A percentile compares a stretch with the other conserved stretches of the same genome.
phyloP scores from a whole-genome alignment of 2,888 invertebrate species.

The Caenorhabditis uteleia region DNA sequence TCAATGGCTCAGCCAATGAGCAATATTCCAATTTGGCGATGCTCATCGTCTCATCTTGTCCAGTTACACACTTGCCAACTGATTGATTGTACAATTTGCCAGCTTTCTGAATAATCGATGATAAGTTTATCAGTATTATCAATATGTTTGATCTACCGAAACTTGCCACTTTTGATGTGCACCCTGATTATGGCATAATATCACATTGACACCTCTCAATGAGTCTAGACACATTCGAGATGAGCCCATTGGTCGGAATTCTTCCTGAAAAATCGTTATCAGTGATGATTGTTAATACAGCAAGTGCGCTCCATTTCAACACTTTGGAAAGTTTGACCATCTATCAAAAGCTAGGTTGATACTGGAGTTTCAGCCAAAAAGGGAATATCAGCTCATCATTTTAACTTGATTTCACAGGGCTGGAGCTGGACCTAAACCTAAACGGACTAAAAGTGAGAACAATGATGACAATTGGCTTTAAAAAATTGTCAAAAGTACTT shows the following conservation, averaged over 20 bases:
- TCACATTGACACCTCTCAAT: conserved; percentile 78
- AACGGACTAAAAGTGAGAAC: too few relatives aligned
- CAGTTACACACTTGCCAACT: conserved; percentile 32
- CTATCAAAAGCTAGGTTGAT: too few relatives aligned
- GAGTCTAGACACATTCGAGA: conserved; percentile 82
- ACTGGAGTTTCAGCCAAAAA: too few relatives aligned
- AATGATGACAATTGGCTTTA: too few relatives aligned
- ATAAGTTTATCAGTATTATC: neutral
- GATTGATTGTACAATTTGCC: conserved; percentile 43
- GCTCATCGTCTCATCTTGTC: conserved; percentile 17
- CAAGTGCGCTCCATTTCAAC: too few relatives aligned
- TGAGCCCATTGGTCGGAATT: conserved; percentile 83
- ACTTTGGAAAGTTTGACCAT: too few relatives aligned
- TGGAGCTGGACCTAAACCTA: too few relatives aligned
- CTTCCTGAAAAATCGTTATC: conserved; percentile 74
- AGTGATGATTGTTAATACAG: too few relatives aligned
- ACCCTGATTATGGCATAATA: conserved; percentile 90
- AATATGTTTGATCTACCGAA: too few relatives aligned
- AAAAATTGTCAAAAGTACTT: too few relatives aligned
- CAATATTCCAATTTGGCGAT: conserved; percentile 36
- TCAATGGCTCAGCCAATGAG: conserved; percentile 21
- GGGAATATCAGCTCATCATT: too few relatives aligned
- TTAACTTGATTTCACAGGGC: too few relatives aligned
- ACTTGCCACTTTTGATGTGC: conserved; percentile 88
- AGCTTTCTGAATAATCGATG: conserved; percentile 37